These are phyloP conservation scores for Campoletis raptor DNA, from an alignment of 2,888 invertebrate genomes.

Conservation along the genomic window DNA sequence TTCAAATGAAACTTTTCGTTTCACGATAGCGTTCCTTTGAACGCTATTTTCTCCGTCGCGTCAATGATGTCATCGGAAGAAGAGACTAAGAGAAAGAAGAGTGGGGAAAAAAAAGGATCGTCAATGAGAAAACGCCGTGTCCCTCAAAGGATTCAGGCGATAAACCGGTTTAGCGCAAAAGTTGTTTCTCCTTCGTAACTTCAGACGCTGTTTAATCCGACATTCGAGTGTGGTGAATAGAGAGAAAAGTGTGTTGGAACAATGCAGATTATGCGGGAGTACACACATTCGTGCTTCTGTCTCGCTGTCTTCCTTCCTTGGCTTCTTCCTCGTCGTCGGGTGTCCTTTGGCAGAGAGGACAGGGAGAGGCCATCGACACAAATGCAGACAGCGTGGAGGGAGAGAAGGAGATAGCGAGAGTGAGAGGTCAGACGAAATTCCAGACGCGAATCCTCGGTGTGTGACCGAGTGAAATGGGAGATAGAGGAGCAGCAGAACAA, in stretches of 20 bases:
- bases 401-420: background rate
- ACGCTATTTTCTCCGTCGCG: conserved; percentile 29
- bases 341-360: conserved; percentile 2
- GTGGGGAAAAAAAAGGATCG: conserved; percentile 7
- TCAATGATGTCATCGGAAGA: conserved; percentile 30
- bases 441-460: conserved; percentile 41
- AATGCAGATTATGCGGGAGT: conserved; percentile 41
- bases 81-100: conserved; percentile 17
- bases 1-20: conserved; percentile 47
- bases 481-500: background rate
- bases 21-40: conserved; percentile 15
- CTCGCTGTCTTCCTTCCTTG: background rate
- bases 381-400: background rate
- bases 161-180: conserved; percentile 42
- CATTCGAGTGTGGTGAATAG: conserved; percentile 27
- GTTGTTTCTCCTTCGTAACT: conserved; percentile 35
- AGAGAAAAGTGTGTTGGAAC: conserved; percentile 35
- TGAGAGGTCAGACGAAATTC: conserved; percentile 49
- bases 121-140: conserved; percentile 24
- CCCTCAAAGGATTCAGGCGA: conserved; percentile 8
- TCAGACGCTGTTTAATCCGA: conserved; percentile 31
- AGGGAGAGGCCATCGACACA: conserved; percentile 24
- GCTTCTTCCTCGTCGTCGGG: background rate
- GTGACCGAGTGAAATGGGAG: conserved; percentile 40
- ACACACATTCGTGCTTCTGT: conserved; percentile 7